Conservation (phyloP, 2,113 vertebrate species). For the Cettia cetti region DNA sequence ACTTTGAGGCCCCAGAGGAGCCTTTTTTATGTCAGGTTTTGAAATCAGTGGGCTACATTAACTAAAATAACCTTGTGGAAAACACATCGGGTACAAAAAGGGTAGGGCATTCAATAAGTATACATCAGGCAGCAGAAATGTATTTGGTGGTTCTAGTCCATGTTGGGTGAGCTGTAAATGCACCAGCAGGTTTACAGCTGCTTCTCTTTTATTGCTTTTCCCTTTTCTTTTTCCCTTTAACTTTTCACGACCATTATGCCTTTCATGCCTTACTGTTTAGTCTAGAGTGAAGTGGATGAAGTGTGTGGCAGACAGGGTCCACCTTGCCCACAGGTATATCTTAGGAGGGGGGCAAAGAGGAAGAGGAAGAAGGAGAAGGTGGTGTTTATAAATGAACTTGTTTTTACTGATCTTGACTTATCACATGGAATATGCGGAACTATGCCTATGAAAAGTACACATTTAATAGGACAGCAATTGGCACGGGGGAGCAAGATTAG, state of each 20-base stretch:
- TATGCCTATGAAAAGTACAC: background rate
- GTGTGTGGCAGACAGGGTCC: background rate
- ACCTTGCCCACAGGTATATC: background rate
- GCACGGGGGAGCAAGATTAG: background rate
- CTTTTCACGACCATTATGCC: background rate
- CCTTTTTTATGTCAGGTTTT: background rate
- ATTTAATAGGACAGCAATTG: background rate
- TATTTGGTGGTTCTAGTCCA: background rate
- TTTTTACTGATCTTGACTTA: background rate
- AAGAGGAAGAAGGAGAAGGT: background rate
- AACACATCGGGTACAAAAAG: background rate
- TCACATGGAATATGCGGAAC: background rate
- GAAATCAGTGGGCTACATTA: background rate
- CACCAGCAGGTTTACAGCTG: background rate
- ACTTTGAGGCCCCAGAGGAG: background rate
- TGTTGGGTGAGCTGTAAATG: background rate
- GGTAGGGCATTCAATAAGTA: background rate
- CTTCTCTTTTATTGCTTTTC: background rate
- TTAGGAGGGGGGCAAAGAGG: background rate
- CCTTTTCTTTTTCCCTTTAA: background rate
- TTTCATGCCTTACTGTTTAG: background rate
- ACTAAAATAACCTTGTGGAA: background rate
- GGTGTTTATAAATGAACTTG: background rate
- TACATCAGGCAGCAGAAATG: background rate
- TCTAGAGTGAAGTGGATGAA: background rate